Base-by-base conservation (phyloP, 2,113 vertebrate species). In the Oxyura jamaicensis region DNA sequence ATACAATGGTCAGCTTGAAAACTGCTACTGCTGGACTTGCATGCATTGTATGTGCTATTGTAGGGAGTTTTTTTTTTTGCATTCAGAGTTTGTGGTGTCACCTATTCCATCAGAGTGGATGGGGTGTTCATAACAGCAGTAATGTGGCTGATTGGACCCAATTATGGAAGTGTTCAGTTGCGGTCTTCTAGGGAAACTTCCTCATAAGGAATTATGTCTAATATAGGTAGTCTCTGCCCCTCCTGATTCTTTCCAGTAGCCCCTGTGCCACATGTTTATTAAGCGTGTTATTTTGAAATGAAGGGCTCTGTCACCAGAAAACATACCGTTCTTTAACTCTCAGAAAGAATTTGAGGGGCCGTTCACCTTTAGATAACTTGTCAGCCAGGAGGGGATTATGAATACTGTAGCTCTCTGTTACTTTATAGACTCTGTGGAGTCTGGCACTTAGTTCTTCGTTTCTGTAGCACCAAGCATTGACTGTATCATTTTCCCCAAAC, bases 41-140 rank as follows among this genome's bases (percentile, higher is more conserved):
- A 5, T 48, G 11, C 5, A 0, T 31, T 12, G 8, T 53, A 21
- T 15, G 4, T 53, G 26, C 17, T 75, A 68, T 21, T 0, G 1
- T 53, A 76, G n/a, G 39, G n/a, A 69, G 75, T 21, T 25, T 8
- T 25, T 83, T 79, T 78, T 23, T 68, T 1, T 44, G 23, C 9
- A 7, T 62, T 52, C 28, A 21, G 73, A 83, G n/a, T 65, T 87
- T 6, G 6, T 8, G 26, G 44, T 69, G 25, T 75, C 31, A 29
- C 8, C 11, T 50, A 0, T 46, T 60, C 50, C 11, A 16, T 48
- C 11, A 13, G 11, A 50, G 36, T 10, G 35, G 22, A 44, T 71
- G 42, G 21, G 15, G 10, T 60, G 42, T 50, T 74, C 21, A 4
- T 58, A 36, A 41, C 3, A 13, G 42, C 73, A n/a, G 35, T 50